phyloP scores from a whole-genome alignment of 1,140 invertebrate species.

The Pentalonia nigronervosa region DNA sequence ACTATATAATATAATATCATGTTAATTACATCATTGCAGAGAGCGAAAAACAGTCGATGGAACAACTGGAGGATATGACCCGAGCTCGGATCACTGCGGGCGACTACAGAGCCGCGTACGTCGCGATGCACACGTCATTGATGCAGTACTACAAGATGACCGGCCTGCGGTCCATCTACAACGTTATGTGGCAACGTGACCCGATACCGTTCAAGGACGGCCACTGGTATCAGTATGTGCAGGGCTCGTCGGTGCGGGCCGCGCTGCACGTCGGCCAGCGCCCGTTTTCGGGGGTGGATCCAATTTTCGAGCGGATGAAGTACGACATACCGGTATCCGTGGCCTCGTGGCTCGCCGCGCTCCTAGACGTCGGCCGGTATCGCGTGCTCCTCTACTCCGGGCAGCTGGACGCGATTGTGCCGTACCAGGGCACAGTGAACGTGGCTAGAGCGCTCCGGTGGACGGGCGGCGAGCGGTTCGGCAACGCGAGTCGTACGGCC shows the following conservation, averaged over 20 bases:
- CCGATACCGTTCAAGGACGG: constrained; percentile 61
- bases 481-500: constrained; percentile 67
- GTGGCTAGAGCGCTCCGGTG: constrained; percentile 73
- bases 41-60: background rate
- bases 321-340: constrained; percentile 85
- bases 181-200: constrained; percentile 69
- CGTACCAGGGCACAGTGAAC: constrained; percentile 79
- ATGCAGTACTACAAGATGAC: constrained; percentile 77
- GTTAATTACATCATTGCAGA: background rate
- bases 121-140: background rate
- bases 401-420: constrained; percentile 84
- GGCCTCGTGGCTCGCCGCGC: constrained; percentile 75
- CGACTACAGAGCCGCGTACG: constrained; percentile 58
- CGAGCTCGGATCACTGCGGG: constrained; percentile 55
- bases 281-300: constrained; percentile 64
- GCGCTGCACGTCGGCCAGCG: constrained; percentile 85
- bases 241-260: constrained; percentile 61
- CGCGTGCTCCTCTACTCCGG: constrained; percentile 77
- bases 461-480: constrained; percentile 72
- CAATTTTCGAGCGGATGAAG: constrained; percentile 73
- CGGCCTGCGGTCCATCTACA: constrained; percentile 80
- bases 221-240: constrained; percentile 65
- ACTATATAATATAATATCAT: background rate
- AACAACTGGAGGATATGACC: background rate
- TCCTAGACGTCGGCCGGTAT: constrained; percentile 70